Evolutionary conservation across 1,140 invertebrate species (phyloP).

Genomic region (Zaprionus africanus): DNA sequence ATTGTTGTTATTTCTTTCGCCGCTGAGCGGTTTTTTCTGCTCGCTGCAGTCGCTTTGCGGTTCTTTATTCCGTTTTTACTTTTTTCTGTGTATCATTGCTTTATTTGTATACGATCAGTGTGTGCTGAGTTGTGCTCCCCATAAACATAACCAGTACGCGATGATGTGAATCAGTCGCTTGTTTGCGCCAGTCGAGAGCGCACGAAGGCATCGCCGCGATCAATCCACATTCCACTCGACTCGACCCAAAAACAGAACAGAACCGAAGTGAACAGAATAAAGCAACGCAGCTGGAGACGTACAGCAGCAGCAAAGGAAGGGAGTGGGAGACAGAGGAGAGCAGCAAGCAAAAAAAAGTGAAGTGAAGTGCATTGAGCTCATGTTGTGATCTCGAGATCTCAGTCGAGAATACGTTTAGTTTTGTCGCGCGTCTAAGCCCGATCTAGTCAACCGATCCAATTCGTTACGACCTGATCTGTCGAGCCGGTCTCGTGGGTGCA

Average conservation of each 20-base stretch:
- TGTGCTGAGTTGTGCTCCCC: conserved; percentile 36
- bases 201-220: conserved; percentile 51
- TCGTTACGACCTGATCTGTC: not conserved
- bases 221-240: conserved; percentile 22
- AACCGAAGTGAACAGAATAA: not conserved
- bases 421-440: conserved; percentile 1
- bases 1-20: conserved; percentile 39
- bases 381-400: conserved; percentile 8
- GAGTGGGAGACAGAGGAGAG: conserved; percentile 13
- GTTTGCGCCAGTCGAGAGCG: conserved; percentile 59
- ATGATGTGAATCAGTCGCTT: conserved; percentile 70
- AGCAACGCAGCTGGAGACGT: conserved; percentile 35
- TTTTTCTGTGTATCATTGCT: conserved; percentile 47
- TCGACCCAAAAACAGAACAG: conserved; percentile 19
- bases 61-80: not conserved
- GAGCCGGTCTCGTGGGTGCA: conserved; percentile 65
- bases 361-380: conserved; percentile 30
- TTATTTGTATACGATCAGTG: conserved; percentile 52
- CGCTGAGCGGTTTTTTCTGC: conserved; percentile 26
- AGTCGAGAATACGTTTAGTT: conserved; percentile 15
- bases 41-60: conserved; percentile 8
- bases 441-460: conserved; percentile 21
- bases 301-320: conserved; percentile 23
- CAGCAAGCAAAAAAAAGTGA: conserved; percentile 1
- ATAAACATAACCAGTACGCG: conserved; percentile 50